Conservation (phyloP, 2,888 invertebrate genomes). For the Sepiola atlantica region DNA sequence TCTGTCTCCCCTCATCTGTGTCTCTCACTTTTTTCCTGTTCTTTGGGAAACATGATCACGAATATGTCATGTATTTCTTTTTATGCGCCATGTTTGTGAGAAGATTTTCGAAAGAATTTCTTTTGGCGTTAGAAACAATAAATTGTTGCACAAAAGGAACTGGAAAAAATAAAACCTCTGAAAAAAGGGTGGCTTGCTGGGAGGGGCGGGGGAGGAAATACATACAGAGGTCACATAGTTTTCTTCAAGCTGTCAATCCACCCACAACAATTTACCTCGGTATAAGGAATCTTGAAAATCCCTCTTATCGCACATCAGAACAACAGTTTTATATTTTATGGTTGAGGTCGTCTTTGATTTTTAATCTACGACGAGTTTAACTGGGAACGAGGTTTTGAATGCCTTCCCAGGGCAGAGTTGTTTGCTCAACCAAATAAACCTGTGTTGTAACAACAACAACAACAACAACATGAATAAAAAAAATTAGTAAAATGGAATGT, state of each 20-base stretch:
- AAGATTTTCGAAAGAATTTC: too few species aligned
- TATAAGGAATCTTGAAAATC: neutral
- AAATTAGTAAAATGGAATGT: neutral
- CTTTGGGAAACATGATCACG: too few species aligned
- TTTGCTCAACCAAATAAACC: neutral
- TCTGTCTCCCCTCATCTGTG: neutral
- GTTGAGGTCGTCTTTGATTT: neutral
- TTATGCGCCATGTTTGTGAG: too few species aligned
- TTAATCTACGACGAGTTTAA: neutral
- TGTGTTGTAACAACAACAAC: neutral
- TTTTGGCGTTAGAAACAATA: too few species aligned
- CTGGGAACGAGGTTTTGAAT: neutral
- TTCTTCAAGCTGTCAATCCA: neutral
- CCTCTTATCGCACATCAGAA: neutral
- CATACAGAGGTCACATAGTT: neutral
- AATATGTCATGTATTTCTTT: too few species aligned
- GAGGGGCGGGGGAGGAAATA: neutral
- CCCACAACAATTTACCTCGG: neutral
- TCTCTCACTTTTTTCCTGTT: too few species aligned
- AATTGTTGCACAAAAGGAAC: neutral
- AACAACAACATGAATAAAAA: too few species aligned
- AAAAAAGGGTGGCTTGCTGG: too few species aligned
- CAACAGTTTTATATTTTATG: neutral
- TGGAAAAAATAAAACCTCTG: neutral
- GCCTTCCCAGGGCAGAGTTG: neutral